Percentiles rank a stretch among this genome's conserved stretches.
Evolutionary conservation across 1,140 invertebrate genomes (phyloP).

Genomic region (Scaptomyza graminum): DNA sequence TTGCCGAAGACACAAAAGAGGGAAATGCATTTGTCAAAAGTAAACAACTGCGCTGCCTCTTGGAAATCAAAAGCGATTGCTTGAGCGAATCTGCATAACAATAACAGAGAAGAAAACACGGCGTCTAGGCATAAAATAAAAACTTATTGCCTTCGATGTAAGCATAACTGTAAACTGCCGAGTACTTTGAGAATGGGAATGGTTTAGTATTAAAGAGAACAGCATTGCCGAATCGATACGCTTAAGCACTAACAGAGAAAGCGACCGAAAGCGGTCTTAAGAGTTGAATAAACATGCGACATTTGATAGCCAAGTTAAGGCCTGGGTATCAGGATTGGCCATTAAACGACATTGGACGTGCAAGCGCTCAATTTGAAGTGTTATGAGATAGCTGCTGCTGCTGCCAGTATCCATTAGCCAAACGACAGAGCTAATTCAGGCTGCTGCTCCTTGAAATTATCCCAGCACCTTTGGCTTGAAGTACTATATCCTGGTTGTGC

Average conservation of each 20-base stretch:
- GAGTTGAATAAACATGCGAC: slow-evolving; percentile 28
- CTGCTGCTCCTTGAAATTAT: slow-evolving; percentile 47
- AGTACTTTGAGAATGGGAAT: background rate
- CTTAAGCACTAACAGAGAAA: background rate
- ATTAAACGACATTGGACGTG: slow-evolving; percentile 30
- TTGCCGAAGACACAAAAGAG: too few species aligned
- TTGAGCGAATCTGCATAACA: slow-evolving; percentile 11
- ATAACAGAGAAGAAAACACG: slow-evolving; percentile 7
- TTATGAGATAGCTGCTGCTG: slow-evolving; percentile 32
- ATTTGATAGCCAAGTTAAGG: background rate
- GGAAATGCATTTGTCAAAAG: too few species aligned
- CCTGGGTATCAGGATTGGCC: slow-evolving; percentile 10
- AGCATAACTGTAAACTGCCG: slow-evolving; percentile 20
- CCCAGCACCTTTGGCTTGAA: slow-evolving; percentile 12
- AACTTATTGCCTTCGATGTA: slow-evolving; percentile 2
- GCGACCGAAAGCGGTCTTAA: slow-evolving; percentile 11
- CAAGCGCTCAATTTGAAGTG: slow-evolving; percentile 31
- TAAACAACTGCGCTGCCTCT: background rate
- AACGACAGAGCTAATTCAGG: slow-evolving; percentile 20
- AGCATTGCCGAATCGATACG: slow-evolving; percentile 1
- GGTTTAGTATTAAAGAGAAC: background rate
- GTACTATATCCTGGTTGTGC: background rate
- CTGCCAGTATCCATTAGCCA: slow-evolving; percentile 34
- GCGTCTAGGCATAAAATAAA: background rate
- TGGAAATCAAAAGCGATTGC: slow-evolving; percentile 1